Evolutionary conservation across 2,888 invertebrate species (phyloP).

Genomic region (Galerucella nymphaeae): DNA sequence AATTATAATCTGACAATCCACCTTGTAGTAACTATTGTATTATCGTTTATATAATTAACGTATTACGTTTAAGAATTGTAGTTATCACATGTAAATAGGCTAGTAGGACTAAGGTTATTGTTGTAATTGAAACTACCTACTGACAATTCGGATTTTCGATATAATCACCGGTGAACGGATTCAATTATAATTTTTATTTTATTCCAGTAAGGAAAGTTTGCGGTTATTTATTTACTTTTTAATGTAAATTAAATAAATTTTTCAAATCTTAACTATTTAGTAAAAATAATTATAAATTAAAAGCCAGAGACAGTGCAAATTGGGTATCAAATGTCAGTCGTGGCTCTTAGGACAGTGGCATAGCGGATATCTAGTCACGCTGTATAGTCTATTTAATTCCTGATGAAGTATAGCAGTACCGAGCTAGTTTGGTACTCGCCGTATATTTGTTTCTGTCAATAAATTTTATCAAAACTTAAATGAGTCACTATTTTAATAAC

Average conservation of each 20-base stretch:
- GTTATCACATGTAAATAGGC: conserved; percentile 2
- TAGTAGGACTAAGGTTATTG: background rate
- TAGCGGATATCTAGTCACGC: no score
- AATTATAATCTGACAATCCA: background rate
- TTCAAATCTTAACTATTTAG: no score
- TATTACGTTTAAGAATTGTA: background rate
- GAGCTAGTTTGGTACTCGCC: no score
- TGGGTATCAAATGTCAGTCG: no score
- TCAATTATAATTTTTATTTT: background rate
- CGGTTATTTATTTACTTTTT: background rate
- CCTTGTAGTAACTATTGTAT: background rate
- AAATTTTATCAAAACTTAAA: background rate
- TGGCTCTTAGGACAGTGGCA: no score
- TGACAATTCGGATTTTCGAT: background rate
- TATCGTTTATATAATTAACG: background rate
- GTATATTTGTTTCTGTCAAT: no score
- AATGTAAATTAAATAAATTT: no score
- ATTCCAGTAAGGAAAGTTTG: background rate
- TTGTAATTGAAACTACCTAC: conserved; percentile 1
- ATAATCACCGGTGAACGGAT: background rate
- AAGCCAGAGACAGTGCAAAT: no score
- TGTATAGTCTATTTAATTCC: no score
- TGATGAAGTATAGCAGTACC: no score
- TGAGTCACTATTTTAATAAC: background rate
- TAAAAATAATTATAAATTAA: no score